Conservation (phyloP, 2,888 invertebrate genomes). For the Neuroscelio doddi region DNA sequence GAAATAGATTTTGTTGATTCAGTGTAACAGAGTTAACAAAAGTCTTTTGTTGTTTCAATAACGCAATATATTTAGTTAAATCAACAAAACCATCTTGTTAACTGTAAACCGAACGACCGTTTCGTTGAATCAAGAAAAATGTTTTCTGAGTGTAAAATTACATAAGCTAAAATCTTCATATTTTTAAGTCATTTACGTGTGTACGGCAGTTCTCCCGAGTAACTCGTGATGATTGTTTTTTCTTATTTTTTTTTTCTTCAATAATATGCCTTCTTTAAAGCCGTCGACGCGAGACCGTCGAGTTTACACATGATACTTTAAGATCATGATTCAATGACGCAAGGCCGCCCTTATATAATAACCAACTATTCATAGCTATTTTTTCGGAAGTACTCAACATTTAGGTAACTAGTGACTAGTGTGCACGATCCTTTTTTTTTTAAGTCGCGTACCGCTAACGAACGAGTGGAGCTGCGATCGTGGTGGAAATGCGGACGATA, state of each 20-base stretch:
- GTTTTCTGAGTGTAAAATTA: neutral
- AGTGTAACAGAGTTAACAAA: conserved; percentile 1
- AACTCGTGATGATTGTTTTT: conserved; percentile 3
- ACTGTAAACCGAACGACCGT: conserved; percentile 14
- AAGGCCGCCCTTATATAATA: conserved; percentile 37
- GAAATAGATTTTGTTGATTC: neutral
- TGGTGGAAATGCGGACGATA: conserved; percentile 49
- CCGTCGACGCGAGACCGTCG: conserved; percentile 24
- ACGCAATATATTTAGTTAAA: too few species aligned
- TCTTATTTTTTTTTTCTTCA: conserved; percentile 1
- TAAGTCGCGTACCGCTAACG: conserved; percentile 50
- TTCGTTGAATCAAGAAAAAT: conserved; percentile 18
- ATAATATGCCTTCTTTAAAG: conserved; percentile 9
- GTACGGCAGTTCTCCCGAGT: conserved; percentile 20
- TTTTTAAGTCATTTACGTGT: conserved; percentile 6
- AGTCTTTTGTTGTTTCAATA: too few species aligned
- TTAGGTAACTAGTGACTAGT: conserved; percentile 47
- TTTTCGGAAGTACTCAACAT: conserved; percentile 49
- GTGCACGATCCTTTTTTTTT: conserved; percentile 38
- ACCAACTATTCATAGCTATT: conserved; percentile 43
- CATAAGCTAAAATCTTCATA: neutral
- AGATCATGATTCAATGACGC: conserved; percentile 27
- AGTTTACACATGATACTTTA: conserved; percentile 11
- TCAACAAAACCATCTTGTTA: too few species aligned
- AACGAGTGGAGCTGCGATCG: conserved; percentile 50